Percentiles rank a stretch among this genome's conserved stretches.
Evolutionary conservation across 2,797 vertebrate genomes (phyloP).

Genomic region (Urocyon cinereoargenteus): DNA sequence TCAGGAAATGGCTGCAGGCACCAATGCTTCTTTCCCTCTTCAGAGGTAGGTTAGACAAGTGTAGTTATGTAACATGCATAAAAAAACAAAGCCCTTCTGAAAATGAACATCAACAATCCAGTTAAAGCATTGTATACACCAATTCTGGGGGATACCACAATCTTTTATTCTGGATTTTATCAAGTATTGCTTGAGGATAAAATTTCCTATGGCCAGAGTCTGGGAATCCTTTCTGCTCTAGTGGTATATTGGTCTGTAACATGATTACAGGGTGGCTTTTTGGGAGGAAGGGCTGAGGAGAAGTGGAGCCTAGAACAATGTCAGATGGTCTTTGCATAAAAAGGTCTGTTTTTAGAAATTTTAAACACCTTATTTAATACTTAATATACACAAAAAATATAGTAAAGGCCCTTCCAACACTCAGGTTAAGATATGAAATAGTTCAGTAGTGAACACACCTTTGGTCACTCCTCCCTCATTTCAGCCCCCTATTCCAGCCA

Average conservation of each 20-base stretch:
- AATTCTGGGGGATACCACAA: background rate
- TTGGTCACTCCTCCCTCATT: background rate
- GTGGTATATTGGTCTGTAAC: background rate
- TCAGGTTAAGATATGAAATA: background rate
- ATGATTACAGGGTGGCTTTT: background rate
- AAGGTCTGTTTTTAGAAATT: background rate
- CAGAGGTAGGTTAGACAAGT: background rate
- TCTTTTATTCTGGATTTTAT: background rate
- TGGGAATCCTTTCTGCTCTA: background rate
- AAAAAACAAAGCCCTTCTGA: background rate
- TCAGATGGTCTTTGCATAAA: background rate
- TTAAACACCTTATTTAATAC: background rate
- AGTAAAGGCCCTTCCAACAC: background rate
- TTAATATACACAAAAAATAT: background rate
- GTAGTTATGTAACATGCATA: background rate
- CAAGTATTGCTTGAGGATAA: background rate
- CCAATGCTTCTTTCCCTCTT: fast-evolving
- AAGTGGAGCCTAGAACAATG: background rate
- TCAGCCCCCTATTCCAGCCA: background rate
- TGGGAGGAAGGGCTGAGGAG: background rate
- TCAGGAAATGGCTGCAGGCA: background rate
- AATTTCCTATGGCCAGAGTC: background rate
- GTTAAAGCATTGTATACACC: background rate
- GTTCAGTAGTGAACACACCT: background rate
- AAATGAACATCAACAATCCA: background rate